Base-by-base conservation (phyloP, 2,888 invertebrate genomes). In the Drosophila formosana region DNA sequence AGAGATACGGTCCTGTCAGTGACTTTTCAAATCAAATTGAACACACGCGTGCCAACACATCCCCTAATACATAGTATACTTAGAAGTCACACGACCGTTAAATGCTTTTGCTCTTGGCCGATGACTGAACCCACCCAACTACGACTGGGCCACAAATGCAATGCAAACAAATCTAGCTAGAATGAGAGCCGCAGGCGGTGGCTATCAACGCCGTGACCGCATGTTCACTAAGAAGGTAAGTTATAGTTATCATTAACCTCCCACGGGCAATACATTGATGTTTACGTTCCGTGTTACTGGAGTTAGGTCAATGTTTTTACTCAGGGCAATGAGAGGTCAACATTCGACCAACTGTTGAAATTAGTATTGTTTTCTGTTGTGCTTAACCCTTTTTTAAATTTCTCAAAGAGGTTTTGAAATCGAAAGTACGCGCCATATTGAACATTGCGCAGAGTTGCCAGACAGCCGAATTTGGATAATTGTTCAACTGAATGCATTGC, bases 231-330 rank as follows among this genome's bases (percentile, higher is more conserved):
- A 41, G 50, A 34, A 39, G 55, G 37, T 65, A 82, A 79, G 66
- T 82, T 75, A 82, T 78, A 68, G 72, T 70, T 75, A 61, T 65
- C 75, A 69, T 72, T 75, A 84, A 74, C 56, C 61, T 65, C 52
- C 77, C 64, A 37, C 53, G 23, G 18, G 13, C 9, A 34, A 30
- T 46, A 47, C 52, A 28, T 41, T 47, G 51, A 68, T 77, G 66
- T 70, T 67, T 66, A 67, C 46, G 62, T 47, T 28, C 28, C 63
- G 45, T 18, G 18, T 18, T 18, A 18, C 18, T 18, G 18, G 18
- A 67, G 72, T 66, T 69, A 53, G 70, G 84, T 81, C 81, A 86
- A 86, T 83, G 73, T 50, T 70, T 66, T 75, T 50, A 30, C 51
- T 61, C 77, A 79, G 49, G 41, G 2, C 23, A 57, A 45, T 53